Evolutionary conservation across 2,797 vertebrate genomes (phyloP).

Genomic region (Lagorchestes hirsutus): DNA sequence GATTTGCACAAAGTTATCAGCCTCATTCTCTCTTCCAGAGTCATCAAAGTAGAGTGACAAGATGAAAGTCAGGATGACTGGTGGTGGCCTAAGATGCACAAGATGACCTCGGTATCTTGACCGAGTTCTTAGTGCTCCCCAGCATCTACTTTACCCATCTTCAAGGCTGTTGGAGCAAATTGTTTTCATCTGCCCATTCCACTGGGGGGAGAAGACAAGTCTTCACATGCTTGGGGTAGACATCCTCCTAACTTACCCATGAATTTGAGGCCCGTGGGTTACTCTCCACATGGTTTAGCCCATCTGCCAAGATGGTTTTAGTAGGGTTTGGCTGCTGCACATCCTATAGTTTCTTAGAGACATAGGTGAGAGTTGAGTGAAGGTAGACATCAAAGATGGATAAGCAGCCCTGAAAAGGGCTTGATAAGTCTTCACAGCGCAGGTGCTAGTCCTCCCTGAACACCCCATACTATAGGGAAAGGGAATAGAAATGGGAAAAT

Average conservation of each 20-base stretch:
- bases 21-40: background rate
- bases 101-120: background rate
- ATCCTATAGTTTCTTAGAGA: background rate
- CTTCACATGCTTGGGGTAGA: background rate
- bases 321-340: background rate
- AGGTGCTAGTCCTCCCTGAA: background rate
- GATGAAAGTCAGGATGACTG: background rate
- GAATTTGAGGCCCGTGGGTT: background rate
- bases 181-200: background rate
- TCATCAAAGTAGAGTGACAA: background rate
- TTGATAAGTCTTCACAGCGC: background rate
- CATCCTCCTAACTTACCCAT: background rate
- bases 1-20: background rate
- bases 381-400: background rate
- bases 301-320: background rate
- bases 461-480: background rate
- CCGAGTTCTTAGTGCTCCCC: background rate
- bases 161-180: background rate
- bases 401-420: background rate
- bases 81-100: background rate
- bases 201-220: background rate
- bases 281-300: background rate
- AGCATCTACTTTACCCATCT: background rate
- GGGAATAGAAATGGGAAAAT: background rate
- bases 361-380: background rate